Evolutionary conservation across 2,888 invertebrate species (phyloP).

Genomic region (Dicyrtomina minuta): DNA sequence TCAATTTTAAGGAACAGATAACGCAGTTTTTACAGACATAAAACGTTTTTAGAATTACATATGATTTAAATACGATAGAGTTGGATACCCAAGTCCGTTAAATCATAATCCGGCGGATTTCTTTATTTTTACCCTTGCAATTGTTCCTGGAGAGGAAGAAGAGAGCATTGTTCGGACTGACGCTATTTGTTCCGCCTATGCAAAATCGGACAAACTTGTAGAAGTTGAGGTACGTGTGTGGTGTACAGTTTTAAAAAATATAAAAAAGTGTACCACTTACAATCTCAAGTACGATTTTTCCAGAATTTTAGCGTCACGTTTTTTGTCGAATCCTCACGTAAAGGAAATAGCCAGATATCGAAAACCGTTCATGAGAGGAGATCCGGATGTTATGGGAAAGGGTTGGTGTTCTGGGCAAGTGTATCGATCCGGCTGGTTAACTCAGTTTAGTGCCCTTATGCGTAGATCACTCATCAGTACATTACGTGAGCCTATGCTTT

Average conservation of each 20-base stretch:
- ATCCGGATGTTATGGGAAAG: too few relatives aligned
- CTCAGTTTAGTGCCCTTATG: slow-evolving; percentile 83
- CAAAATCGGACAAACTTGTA: neutral
- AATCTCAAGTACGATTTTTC: too few relatives aligned
- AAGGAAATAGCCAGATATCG: too few relatives aligned
- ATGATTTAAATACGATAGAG: slow-evolving; percentile 9
- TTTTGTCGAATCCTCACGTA: too few relatives aligned
- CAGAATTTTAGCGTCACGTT: too few relatives aligned
- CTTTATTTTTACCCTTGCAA: slow-evolving; percentile 83
- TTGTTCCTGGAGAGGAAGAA: slow-evolving; percentile 78
- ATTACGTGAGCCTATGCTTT: slow-evolving; percentile 83
- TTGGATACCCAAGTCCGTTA: slow-evolving; percentile 65
- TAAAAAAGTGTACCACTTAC: too few relatives aligned
- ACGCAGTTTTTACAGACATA: too few relatives aligned
- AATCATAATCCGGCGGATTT: slow-evolving; percentile 95
- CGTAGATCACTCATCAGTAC: slow-evolving; percentile 88
- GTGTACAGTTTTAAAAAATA: neutral
- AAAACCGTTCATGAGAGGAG: too few relatives aligned
- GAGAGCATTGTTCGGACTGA: slow-evolving; percentile 70
- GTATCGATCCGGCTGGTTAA: slow-evolving; percentile 82
- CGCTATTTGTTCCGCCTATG: slow-evolving; percentile 35
- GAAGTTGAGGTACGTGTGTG: neutral
- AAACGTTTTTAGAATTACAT: neutral
- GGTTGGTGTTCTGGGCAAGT: slow-evolving; percentile 56
- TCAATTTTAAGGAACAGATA: too few relatives aligned